Conservation (phyloP, 2,888 invertebrate genomes). For the Drosophila buzzatii region DNA sequence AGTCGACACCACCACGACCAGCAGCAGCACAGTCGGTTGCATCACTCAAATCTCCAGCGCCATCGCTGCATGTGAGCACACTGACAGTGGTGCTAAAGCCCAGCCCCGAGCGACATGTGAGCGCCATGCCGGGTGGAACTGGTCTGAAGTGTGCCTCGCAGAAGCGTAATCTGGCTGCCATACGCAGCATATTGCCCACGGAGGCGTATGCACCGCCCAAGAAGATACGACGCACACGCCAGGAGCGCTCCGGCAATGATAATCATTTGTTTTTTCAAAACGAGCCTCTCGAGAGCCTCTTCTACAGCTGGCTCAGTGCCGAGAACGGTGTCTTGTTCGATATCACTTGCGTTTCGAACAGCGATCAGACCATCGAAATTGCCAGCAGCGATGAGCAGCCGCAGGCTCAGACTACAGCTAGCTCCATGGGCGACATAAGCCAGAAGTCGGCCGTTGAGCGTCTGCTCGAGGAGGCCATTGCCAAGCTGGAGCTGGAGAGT, state of each 20-base stretch:
- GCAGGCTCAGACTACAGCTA: conserved; percentile 21
- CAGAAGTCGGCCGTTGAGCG: conserved; percentile 67
- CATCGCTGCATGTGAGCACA: conserved; percentile 70
- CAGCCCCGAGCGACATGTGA: conserved; percentile 52
- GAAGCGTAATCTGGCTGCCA: conserved; percentile 70
- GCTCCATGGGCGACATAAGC: conserved; percentile 50
- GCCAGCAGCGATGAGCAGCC: conserved; percentile 43
- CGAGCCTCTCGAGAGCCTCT: conserved; percentile 76
- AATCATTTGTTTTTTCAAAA: conserved; percentile 74
- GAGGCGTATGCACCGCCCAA: conserved; percentile 82
- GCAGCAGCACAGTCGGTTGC: no score
- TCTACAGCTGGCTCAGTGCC: conserved; percentile 81
- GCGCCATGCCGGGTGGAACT: conserved; percentile 24
- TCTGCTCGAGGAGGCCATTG: conserved; percentile 75
- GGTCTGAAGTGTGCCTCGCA: conserved; percentile 24
- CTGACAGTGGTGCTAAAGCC: conserved; percentile 78
- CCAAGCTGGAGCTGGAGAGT: conserved; percentile 70
- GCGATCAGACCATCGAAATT: conserved; percentile 64
- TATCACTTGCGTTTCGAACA: conserved; percentile 63
- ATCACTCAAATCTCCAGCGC: neutral
- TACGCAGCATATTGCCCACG: conserved; percentile 61
- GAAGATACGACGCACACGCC: conserved; percentile 81
- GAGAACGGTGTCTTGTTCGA: conserved; percentile 79
- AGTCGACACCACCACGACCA: conserved; percentile 27
- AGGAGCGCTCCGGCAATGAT: conserved; percentile 66